Evolutionary conservation across 37 sponge, comb jelly and placozoan genomes (phyloP), one percentile per base, ranked within the genome.

Genomic region (Geodia barretti): DNA sequence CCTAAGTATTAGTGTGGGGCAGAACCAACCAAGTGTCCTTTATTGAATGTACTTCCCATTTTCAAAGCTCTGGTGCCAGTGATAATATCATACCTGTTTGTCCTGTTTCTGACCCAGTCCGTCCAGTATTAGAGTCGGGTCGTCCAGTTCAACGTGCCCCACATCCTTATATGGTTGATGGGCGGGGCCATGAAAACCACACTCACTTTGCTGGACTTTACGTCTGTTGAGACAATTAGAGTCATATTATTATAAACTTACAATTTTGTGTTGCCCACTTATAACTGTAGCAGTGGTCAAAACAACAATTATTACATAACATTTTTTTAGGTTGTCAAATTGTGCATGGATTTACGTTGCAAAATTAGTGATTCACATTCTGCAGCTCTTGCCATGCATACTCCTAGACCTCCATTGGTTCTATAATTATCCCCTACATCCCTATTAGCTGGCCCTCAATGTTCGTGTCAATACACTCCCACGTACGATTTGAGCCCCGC

Each of bases 61-160:
- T 58, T 11, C 17, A 58, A 11, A 20, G 60, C 19, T 58, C 60
- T 19, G 19, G 19, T 58, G 7, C 25, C 8, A 64, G 65, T 64
- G 65, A 19, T 64, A 7, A 28, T 64, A 64, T 64, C 8, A 64
- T 47, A 47, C 54, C 54, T 47, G 54, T 7, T 14, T 14, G 54
- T 47, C 54, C 54, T 14, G 9, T 8, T 65, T 65, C 72, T 88
- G 88, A 30, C 88, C 88, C 30, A 88, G 78, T 23, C 78, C 83
- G 19, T 82, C 77, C 73, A 78, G 64, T 9, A 88, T 78, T 25
- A 88, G 68, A 20, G 28, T 62, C 39, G 64, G 60, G 35, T 88
- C 88, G 40, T 88, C 78, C 67, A 88, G 31, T 21, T 33, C 39
- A 60, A 88, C 88, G 20, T 68, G 41, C 4, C 88, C 88, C 61